Base-by-base conservation (phyloP, 2,797 vertebrate genomes). In the Carduelis carduelis region DNA sequence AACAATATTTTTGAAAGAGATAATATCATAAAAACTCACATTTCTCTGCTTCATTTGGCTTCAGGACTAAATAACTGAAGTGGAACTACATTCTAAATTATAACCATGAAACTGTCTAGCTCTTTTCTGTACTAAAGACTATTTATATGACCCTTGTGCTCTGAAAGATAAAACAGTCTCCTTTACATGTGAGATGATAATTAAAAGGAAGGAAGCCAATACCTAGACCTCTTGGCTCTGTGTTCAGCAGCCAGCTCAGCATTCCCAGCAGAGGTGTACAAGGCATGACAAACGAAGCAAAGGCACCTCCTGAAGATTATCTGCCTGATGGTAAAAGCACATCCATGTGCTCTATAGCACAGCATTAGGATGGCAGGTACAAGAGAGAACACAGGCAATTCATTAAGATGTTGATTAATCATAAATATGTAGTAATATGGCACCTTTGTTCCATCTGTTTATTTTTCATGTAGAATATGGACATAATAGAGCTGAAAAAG, bases 151-250 rank as follows among this genome's bases (percentile, higher is more conserved):
- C 85, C 80, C 85, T 55, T 87, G 68, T 57, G 56, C 63, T 91
- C 63, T 71, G 64, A 55, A 91, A 94, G 83, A 93, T 91, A 93
- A 95, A 95, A 86, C 65, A 84, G 78, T 88, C 90, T 95, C 70
- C 80, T 95, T 93, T 91, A 44, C 78, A 47, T 83, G 44, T 35
- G 61, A 66, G 75, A 92, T 32, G 83, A 75, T 95, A 97, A 96
- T 96, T 96, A 95, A 85, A 93, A 93, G 66, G 86, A 94, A 87
- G 68, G 60, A 92, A 95, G 87, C 85, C 87, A 92, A 87, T 90
- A 83, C 69, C 47, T 32, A 71, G 81, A 76, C 27, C 57, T 90
- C 63, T 64, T 59, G 71, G 66, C 59, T 95, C 85, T 82, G 47
- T 35, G 21, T 91, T 55, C 71, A 93, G 72, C 90, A 96, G 92